Conservation (phyloP, 1,140 invertebrate genomes). For the Ectropis grisescens region DNA sequence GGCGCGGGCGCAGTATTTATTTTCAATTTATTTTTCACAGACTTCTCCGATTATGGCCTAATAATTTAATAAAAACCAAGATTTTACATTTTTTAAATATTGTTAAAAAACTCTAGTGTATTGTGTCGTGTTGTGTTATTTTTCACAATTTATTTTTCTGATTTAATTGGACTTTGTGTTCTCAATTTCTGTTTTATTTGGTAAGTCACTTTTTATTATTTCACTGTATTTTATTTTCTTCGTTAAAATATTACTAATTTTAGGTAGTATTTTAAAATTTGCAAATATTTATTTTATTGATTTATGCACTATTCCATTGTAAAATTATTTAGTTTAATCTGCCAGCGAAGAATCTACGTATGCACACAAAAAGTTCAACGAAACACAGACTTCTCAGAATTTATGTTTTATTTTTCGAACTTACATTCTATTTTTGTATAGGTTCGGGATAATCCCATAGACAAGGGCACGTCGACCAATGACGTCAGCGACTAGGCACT, state of each 20-base stretch:
- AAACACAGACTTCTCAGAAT: slow-evolving; percentile 1
- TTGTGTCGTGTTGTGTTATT: slow-evolving; percentile 62
- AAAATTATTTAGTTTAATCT: too few species aligned
- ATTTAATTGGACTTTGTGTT: slow-evolving; percentile 55
- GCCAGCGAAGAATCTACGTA: too few species aligned
- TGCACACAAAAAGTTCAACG: too few species aligned
- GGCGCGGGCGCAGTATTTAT: slow-evolving; percentile 32
- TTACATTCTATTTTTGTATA: slow-evolving; percentile 13
- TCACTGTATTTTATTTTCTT: slow-evolving; percentile 17
- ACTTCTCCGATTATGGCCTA: slow-evolving; percentile 34
- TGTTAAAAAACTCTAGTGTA: slow-evolving; percentile 46
- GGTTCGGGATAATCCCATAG: slow-evolving; percentile 37
- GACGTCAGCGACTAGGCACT: slow-evolving; percentile 64
- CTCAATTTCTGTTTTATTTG: slow-evolving; percentile 45
- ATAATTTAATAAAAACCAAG: slow-evolving; percentile 27
- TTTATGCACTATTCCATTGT: too few species aligned
- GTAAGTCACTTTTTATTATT: slow-evolving; percentile 47
- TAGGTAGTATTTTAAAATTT: too few species aligned
- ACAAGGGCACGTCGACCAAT: slow-evolving; percentile 59
- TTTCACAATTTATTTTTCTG: slow-evolving; percentile 26
- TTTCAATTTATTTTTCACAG: slow-evolving; percentile 32
- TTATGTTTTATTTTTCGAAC: slow-evolving; percentile 15
- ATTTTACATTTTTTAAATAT: slow-evolving; percentile 36
- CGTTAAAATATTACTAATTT: too few species aligned
- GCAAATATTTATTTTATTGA: too few species aligned